A percentile compares a stretch with the other conserved stretches of the same genome.
These are phyloP conservation scores for Ischnura elegans DNA, from an alignment of 2,888 invertebrate species.

Conservation along the genomic window DNA sequence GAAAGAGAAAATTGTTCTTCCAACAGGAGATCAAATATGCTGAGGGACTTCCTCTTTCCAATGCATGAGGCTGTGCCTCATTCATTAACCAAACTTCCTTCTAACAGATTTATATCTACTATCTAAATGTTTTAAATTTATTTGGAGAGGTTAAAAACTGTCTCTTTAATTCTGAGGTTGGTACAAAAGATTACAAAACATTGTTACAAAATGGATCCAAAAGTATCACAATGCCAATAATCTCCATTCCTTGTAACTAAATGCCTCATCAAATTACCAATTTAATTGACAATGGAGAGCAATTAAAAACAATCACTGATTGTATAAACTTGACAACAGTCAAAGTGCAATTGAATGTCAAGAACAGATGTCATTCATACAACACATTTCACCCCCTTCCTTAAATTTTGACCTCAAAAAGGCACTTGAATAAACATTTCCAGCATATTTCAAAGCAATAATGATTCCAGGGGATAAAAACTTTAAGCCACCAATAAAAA, in stretches of 20 bases:
- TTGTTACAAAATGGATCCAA: slow-evolving; percentile 52
- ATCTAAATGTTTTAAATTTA: not conserved
- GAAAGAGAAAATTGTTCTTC: too few relatives aligned
- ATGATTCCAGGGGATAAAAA: not conserved
- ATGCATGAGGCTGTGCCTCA: too few relatives aligned
- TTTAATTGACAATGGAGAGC: not conserved
- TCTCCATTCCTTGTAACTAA: slow-evolving; percentile 32
- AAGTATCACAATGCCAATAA: slow-evolving; percentile 53
- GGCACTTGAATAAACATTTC: slow-evolving; percentile 59
- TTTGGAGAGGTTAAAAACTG: slow-evolving; percentile 45
- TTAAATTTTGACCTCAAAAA: slow-evolving; percentile 45
- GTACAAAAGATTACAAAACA: slow-evolving; percentile 66
- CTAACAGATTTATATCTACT: too few relatives aligned
- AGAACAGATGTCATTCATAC: slow-evolving; percentile 18
- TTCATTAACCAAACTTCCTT: too few relatives aligned
- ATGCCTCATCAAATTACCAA: not conserved
- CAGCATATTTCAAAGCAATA: not conserved
- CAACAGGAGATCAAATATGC: too few relatives aligned
- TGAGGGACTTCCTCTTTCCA: too few relatives aligned
- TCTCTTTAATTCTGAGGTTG: slow-evolving; percentile 57
- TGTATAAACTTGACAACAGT: slow-evolving; percentile 19
- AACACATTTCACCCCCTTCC: not conserved
- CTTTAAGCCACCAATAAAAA: slow-evolving; percentile 44
- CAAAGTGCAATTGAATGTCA: slow-evolving; percentile 37
- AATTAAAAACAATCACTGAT: not conserved